Conservation (phyloP, 2,888 invertebrate genomes). For the Mayetiola destructor region DNA sequence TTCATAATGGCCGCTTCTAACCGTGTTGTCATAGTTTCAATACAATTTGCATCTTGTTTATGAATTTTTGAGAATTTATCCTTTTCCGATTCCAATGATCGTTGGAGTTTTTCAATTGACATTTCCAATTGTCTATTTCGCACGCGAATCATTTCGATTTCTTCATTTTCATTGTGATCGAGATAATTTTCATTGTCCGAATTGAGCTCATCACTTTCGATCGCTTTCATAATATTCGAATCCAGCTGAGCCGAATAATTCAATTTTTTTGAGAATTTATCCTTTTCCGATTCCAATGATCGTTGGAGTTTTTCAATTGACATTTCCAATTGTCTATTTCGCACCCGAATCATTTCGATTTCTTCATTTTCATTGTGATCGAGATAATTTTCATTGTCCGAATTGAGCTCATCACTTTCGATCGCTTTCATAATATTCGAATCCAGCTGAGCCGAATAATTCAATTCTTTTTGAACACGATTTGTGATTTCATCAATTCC, state of each 20-base stretch:
- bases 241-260: conserved; percentile 46
- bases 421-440: conserved; percentile 43
- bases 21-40: conserved; percentile 47
- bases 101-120: conserved; percentile 38
- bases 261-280: conserved; percentile 40
- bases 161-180: conserved; percentile 20
- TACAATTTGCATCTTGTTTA: conserved; percentile 50
- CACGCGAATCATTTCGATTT: conserved; percentile 15
- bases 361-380: conserved; percentile 29
- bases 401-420: conserved; percentile 33
- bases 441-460: conserved; percentile 45
- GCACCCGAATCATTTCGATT: conserved; percentile 15
- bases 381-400: conserved; percentile 25
- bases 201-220: conserved; percentile 26
- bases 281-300: conserved; percentile 36
- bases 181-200: conserved; percentile 33
- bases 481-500: conserved; percentile 40
- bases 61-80: conserved; percentile 41
- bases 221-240: conserved; percentile 42
- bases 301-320: conserved; percentile 39
- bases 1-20: conserved; percentile 49
- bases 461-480: conserved; percentile 43
- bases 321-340: conserved; percentile 36
- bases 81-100: conserved; percentile 44
- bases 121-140: conserved; percentile 36